phyloP scores from a whole-genome alignment of 2,797 vertebrate species.

The Anomalospiza imberbis region DNA sequence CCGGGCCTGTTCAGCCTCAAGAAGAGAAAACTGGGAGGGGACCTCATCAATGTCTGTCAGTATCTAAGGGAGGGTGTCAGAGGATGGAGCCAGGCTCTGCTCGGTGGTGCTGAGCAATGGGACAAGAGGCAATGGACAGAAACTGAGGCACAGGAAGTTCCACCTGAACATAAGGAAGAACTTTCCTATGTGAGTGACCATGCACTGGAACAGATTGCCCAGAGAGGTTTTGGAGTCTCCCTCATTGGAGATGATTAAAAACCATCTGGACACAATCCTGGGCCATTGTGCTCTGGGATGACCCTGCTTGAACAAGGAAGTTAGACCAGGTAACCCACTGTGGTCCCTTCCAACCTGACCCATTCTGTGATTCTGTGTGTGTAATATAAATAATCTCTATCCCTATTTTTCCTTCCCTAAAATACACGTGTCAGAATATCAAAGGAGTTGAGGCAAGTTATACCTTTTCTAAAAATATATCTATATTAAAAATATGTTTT shows the following conservation, averaged over 20 bases:
- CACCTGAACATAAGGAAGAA: not conserved
- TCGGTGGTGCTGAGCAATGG: fast-evolving
- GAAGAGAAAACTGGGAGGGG: not conserved
- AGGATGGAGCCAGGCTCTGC: not conserved
- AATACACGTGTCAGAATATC: not conserved
- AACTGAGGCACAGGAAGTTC: not conserved
- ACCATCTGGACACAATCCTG: not conserved
- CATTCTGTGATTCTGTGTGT: not conserved
- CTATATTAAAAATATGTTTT: not conserved
- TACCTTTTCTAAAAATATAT: not conserved
- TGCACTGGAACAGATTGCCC: not conserved
- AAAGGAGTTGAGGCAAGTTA: not conserved
- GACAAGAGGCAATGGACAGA: not conserved
- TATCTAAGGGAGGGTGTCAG: not conserved
- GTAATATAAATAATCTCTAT: not conserved
- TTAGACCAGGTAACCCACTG: not conserved
- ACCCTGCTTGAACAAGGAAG: not conserved
- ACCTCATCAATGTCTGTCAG: fast-evolving
- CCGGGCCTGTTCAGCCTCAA: not conserved
- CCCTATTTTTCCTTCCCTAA: not conserved
- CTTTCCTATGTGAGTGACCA: not conserved
- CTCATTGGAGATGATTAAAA: not conserved
- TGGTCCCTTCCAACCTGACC: not conserved
- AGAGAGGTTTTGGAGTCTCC: not conserved
- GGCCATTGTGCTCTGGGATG: not conserved